These are phyloP conservation scores for Isotomurus palustris DNA, from an alignment of 2,888 invertebrate genomes.

Conservation along the genomic window DNA sequence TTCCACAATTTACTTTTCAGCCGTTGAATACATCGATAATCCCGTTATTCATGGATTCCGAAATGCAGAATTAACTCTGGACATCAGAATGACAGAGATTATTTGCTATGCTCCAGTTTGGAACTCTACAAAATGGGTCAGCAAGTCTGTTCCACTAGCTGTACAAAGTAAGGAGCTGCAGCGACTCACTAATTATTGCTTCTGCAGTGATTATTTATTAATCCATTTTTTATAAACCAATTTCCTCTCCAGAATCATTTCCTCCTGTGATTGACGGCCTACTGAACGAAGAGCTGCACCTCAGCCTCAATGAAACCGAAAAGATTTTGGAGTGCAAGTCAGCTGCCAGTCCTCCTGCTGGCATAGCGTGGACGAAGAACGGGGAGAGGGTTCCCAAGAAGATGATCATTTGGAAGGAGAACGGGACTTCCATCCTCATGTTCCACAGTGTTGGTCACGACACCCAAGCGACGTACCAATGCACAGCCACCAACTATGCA, in stretches of 20 bases:
- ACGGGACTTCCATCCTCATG: constrained; percentile 27
- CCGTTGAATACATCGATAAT: constrained; percentile 10
- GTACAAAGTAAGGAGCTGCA: constrained; percentile 12
- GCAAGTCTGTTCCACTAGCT: constrained; percentile 8
- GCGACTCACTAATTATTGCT: no score
- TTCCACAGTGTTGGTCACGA: constrained; percentile 25
- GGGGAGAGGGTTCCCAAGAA: constrained; percentile 16
- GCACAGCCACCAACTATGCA: constrained; percentile 25
- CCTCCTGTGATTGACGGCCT: constrained; percentile 6
- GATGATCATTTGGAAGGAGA: constrained; percentile 30
- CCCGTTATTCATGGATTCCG: constrained; percentile 2
- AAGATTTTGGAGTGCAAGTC: constrained; percentile 18
- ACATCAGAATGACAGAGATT: constrained; percentile 21
- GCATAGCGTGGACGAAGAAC: constrained; percentile 11
- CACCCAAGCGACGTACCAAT: constrained; percentile 21
- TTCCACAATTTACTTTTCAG: not conserved
- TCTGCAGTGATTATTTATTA: not conserved
- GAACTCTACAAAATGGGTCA: constrained; percentile 33
- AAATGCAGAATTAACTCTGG: constrained; percentile 4
- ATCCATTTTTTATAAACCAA: not conserved
- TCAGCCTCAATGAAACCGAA: constrained; percentile 19
- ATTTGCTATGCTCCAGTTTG: constrained; percentile 36
- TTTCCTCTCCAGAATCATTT: not conserved
- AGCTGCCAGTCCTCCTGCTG: constrained; percentile 2
- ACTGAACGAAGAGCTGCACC: not conserved